These are phyloP conservation scores for Euphonia xanthogaster DNA, from an alignment of 2,797 vertebrate genomes.

Conservation along the genomic window DNA sequence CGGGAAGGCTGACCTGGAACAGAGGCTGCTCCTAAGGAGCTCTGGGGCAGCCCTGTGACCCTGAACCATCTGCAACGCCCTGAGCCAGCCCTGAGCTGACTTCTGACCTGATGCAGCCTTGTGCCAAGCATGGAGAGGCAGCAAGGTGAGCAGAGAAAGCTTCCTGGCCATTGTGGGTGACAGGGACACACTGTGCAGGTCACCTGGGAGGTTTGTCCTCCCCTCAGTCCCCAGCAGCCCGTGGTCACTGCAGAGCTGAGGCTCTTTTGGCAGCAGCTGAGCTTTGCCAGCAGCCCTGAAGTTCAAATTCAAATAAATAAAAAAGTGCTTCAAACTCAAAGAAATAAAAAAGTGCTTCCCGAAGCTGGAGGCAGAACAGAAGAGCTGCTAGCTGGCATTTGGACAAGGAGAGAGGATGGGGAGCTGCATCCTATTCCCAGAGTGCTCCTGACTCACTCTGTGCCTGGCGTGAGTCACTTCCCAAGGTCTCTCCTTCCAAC, in stretches of 20 bases:
- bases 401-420: not conserved
- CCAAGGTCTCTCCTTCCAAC: not conserved
- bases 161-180: not conserved
- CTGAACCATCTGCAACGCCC: not conserved
- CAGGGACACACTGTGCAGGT: not conserved
- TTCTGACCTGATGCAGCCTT: not conserved
- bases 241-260: not conserved
- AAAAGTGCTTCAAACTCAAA: not conserved
- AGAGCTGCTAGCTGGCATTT: not conserved
- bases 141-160: not conserved
- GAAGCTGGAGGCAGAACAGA: not conserved
- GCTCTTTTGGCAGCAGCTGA: not conserved
- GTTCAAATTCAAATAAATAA: not conserved
- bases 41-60: not conserved
- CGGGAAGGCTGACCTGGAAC: no score
- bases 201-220: not conserved
- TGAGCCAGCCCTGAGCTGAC: not conserved
- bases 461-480: constrained; percentile 34
- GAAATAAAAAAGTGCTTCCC: not conserved
- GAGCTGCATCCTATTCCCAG: not conserved
- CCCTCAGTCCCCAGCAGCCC: not conserved
- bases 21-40: not conserved
- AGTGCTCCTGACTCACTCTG: constrained; percentile 25
- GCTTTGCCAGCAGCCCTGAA: not conserved
- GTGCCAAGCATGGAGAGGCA: not conserved